Evolutionary conservation across 2,797 vertebrate species (phyloP).

Genomic region (Toxotes lorentzi): DNA sequence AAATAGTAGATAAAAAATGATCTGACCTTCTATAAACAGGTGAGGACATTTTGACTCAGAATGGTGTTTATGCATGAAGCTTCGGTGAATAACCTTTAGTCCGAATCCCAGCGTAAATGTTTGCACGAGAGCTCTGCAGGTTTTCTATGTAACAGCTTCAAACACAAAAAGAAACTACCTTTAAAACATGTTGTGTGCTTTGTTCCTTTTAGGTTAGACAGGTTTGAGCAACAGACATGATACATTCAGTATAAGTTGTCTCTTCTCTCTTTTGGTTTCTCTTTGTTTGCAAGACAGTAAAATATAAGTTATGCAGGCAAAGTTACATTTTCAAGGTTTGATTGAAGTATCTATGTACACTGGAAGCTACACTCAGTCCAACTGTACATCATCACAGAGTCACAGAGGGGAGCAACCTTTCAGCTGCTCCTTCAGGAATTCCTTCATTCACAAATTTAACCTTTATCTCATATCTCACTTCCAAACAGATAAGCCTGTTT

Average conservation of each 20-base stretch:
- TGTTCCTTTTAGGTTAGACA: conserved; percentile 55
- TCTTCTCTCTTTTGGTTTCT: conserved; percentile 74
- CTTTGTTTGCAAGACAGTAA: conserved; percentile 85
- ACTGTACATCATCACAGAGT: conserved; percentile 70
- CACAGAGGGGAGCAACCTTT: conserved; percentile 55
- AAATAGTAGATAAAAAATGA: conserved; percentile 31
- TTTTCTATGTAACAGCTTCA: conserved; percentile 20
- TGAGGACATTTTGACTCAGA: conserved; percentile 15
- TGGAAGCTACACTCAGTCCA: conserved; percentile 67
- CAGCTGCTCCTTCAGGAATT: conserved; percentile 43
- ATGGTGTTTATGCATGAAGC: neutral
- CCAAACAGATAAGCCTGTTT: conserved; percentile 65
- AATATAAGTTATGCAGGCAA: conserved; percentile 84
- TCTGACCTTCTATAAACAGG: conserved; percentile 9
- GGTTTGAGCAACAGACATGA: conserved; percentile 79
- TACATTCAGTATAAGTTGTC: conserved; percentile 81
- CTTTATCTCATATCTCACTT: conserved; percentile 40
- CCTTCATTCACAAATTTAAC: conserved; percentile 47
- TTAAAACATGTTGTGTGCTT: conserved; percentile 50
- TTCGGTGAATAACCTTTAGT: neutral
- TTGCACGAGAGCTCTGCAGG: conserved; percentile 16
- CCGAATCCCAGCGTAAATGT: conserved; percentile 23
- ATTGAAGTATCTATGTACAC: conserved; percentile 79
- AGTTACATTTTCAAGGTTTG: conserved; percentile 81
- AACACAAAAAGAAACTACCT: conserved; percentile 31